Evolutionary conservation across 2,797 vertebrate genomes (phyloP).

Genomic region (Ispidina picta): DNA sequence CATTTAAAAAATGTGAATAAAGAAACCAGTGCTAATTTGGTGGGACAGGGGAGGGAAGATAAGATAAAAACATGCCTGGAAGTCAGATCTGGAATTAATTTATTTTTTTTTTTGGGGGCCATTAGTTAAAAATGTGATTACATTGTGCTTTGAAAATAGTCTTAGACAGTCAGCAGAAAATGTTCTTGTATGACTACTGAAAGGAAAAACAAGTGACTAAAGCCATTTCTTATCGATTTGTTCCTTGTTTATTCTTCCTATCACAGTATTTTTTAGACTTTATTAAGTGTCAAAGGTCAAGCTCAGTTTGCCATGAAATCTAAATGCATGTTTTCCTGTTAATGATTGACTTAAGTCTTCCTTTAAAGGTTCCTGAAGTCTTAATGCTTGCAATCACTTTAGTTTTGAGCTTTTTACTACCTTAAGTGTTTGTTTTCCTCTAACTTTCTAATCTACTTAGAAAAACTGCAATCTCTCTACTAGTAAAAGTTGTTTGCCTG

Average conservation of each 20-base stretch:
- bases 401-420: background rate
- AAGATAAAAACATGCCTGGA: background rate
- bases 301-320: conserved; percentile 62
- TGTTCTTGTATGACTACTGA: conserved; percentile 32
- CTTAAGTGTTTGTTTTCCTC: background rate
- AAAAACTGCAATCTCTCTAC: background rate
- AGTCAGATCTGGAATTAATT: background rate
- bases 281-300: conserved; percentile 73
- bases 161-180: conserved; percentile 46
- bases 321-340: conserved; percentile 62
- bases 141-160: background rate
- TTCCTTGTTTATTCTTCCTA: conserved; percentile 68
- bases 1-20: background rate
- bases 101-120: background rate
- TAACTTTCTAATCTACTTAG: background rate
- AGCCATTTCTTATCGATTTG: conserved; percentile 54
- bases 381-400: background rate
- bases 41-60: background rate
- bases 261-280: conserved; percentile 67
- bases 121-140: conserved; percentile 29
- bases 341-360: conserved; percentile 63
- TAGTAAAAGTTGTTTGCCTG: background rate
- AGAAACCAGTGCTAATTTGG: background rate
- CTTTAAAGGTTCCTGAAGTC: conserved; percentile 39
- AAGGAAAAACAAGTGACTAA: conserved; percentile 63